Conservation (phyloP, 2,797 vertebrate genomes). For the Holocentrus rufus region DNA sequence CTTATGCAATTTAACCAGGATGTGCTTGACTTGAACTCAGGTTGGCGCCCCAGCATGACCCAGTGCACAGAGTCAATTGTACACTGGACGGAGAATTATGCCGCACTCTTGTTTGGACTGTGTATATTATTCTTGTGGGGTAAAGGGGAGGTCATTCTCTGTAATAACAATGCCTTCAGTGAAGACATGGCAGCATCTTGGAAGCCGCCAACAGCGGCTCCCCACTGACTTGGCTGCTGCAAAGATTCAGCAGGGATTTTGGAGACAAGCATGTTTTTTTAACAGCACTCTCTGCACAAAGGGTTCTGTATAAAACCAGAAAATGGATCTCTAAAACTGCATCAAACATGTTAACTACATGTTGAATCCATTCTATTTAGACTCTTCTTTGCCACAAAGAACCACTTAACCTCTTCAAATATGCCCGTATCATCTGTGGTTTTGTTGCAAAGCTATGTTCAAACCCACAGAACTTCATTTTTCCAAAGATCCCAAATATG, state of each 20-base stretch:
- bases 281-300: not conserved
- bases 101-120: conserved; percentile 50
- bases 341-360: too few species aligned
- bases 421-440: too few species aligned
- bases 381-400: too few species aligned
- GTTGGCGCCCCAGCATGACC: conserved; percentile 50
- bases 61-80: conserved; percentile 69
- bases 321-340: too few species aligned
- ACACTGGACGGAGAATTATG: conserved; percentile 57
- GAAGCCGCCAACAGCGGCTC: conserved; percentile 3
- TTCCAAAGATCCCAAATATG: too few species aligned
- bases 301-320: too few species aligned
- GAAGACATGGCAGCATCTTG: conserved; percentile 34
- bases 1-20: conserved; percentile 76
- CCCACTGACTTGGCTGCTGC: not conserved
- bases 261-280: not conserved
- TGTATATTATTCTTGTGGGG: conserved; percentile 42
- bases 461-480: too few species aligned
- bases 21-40: conserved; percentile 70
- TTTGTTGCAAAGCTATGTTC: too few species aligned
- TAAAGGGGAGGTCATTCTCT: not conserved
- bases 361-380: too few species aligned
- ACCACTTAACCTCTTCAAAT: too few species aligned
- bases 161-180: conserved; percentile 34
- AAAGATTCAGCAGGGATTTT: not conserved